These are phyloP conservation scores for Rhineura floridana DNA, from an alignment of 2,113 vertebrate species.

Conservation along the genomic window DNA sequence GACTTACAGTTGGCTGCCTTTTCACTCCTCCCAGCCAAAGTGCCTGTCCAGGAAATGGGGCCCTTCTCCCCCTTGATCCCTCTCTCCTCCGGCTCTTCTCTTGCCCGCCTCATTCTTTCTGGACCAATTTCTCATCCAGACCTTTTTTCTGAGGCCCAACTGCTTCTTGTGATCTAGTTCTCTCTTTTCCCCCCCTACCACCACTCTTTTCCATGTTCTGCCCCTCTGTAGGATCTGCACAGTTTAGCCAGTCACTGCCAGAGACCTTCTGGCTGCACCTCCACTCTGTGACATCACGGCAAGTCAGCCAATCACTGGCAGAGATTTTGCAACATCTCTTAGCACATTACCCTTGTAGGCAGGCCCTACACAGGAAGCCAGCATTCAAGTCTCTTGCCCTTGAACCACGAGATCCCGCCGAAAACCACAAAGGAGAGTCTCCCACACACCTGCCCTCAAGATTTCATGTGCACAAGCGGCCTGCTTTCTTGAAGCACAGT, in stretches of 20 bases:
- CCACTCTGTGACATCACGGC: background rate
- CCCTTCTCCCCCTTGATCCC: too few species aligned
- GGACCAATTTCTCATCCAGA: background rate
- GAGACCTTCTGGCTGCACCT: background rate
- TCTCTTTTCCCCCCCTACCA: background rate
- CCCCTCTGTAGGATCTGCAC: background rate
- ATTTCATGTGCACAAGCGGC: background rate
- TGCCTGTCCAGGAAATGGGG: too few species aligned
- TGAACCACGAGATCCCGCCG: too few species aligned
- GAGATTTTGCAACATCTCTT: background rate
- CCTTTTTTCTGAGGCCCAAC: background rate
- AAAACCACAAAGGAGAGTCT: background rate
- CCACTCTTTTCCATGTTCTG: background rate
- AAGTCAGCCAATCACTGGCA: background rate
- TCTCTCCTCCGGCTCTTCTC: too few species aligned
- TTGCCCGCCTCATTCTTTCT: too few species aligned
- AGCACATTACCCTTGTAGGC: too few species aligned
- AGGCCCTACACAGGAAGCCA: too few species aligned
- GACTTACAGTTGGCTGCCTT: too few species aligned
- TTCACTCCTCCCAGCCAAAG: too few species aligned
- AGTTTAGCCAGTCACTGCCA: background rate
- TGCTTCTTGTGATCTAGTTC: background rate
- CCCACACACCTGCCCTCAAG: background rate
- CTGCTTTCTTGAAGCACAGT: background rate
- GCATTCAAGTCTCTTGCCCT: background rate